Evolutionary conservation across 1,140 invertebrate species (phyloP).

Genomic region (Drosophila willistoni): DNA sequence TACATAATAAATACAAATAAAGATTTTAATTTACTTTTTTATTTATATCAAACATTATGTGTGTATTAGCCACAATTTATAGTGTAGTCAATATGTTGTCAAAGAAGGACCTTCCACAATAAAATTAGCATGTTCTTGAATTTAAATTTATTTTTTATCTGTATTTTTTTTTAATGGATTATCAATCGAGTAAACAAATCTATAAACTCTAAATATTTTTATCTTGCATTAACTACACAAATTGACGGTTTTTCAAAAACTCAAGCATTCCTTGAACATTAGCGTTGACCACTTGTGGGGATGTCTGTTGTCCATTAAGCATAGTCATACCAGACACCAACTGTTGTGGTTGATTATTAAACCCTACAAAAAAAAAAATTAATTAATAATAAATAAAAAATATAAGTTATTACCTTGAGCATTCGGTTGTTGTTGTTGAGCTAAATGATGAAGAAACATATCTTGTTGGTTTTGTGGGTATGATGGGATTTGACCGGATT

Average conservation of each 20-base stretch:
- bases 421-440: constrained; percentile 65
- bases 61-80: too few species aligned
- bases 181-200: constrained; percentile 72
- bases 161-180: constrained; percentile 71
- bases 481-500: constrained; percentile 66
- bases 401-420: constrained; percentile 42
- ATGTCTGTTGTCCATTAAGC: constrained; percentile 69
- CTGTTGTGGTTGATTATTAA: constrained; percentile 67
- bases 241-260: constrained; percentile 82
- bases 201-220: constrained; percentile 47
- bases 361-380: constrained; percentile 40
- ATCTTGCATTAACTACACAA: constrained; percentile 67
- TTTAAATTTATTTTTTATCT: constrained; percentile 55
- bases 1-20: too few species aligned
- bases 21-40: too few species aligned
- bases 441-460: constrained; percentile 77
- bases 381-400: constrained; percentile 4
- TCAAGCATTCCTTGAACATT: constrained; percentile 83
- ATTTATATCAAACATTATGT: too few species aligned
- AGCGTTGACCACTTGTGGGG: constrained; percentile 81
- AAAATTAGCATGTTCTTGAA: constrained; percentile 60
- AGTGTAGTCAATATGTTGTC: too few species aligned
- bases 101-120: too few species aligned
- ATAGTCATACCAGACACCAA: constrained; percentile 66
- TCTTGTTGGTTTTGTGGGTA: constrained; percentile 72